These are phyloP conservation scores for Spodoptera exigua DNA, from an alignment of 2,888 invertebrate species.

Conservation along the genomic window DNA sequence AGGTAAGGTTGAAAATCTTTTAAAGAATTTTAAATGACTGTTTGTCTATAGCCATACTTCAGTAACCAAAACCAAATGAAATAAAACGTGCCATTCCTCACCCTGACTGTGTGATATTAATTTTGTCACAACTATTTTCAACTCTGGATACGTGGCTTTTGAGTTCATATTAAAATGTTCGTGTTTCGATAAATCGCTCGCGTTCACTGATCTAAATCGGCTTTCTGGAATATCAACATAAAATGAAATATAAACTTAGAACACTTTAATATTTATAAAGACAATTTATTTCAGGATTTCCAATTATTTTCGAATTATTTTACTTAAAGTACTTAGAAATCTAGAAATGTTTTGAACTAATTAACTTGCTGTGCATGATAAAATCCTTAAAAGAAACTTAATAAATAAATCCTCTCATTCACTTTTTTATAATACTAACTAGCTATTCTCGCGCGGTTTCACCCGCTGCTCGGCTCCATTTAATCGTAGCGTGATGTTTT, in stretches of 20 bases:
- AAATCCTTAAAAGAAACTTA: neutral
- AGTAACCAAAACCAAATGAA: slow-evolving; percentile 28
- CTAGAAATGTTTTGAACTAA: neutral
- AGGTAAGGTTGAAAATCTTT: too few species aligned
- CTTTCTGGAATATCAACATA: slow-evolving; percentile 75
- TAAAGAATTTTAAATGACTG: too few species aligned
- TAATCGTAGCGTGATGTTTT: too few species aligned
- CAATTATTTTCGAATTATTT: too few species aligned
- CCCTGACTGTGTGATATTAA: slow-evolving; percentile 80
- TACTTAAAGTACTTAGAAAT: too few species aligned
- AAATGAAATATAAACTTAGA: slow-evolving; percentile 45
- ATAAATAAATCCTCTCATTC: neutral
- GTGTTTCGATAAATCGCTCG: slow-evolving; percentile 68
- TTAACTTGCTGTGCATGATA: slow-evolving; percentile 51
- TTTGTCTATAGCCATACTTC: too few species aligned
- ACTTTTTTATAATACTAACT: too few species aligned
- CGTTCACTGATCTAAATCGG: slow-evolving; percentile 70
- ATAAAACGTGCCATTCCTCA: slow-evolving; percentile 66
- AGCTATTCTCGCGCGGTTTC: too few species aligned
- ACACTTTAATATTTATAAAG: too few species aligned
- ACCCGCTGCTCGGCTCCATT: too few species aligned
- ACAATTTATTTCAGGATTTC: too few species aligned
- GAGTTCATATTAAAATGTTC: slow-evolving; percentile 63
- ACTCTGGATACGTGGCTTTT: slow-evolving; percentile 77
- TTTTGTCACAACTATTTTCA: slow-evolving; percentile 86